Percentiles rank a stretch among this genome's conserved stretches.
Conservation (phyloP, 2,888 invertebrate species). For the Hanleya hanleyi region DNA sequence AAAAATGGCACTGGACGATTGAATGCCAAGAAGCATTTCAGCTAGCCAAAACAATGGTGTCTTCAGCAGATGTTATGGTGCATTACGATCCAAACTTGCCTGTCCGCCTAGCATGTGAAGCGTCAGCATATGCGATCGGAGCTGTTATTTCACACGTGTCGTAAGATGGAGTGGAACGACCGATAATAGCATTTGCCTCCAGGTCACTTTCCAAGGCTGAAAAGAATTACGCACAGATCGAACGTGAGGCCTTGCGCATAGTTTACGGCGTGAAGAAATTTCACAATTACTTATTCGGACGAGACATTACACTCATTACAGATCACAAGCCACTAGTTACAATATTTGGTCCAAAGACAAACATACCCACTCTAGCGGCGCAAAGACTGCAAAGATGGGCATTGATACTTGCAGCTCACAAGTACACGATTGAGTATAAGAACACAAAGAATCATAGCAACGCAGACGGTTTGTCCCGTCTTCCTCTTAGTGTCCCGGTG, state of each 20-base stretch:
- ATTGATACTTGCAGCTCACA: constrained; percentile 59
- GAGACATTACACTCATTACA: constrained; percentile 69
- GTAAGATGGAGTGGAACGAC: constrained; percentile 44
- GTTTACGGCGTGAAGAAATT: constrained; percentile 72
- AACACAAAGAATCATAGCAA: constrained; percentile 55
- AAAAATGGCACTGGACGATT: constrained; percentile 31
- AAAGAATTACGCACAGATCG: constrained; percentile 63
- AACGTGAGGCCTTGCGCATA: too few species aligned
- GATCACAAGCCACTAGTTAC: constrained; percentile 72
- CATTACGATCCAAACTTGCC: constrained; percentile 61
- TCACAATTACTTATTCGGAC: constrained; percentile 69
- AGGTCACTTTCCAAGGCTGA: constrained; percentile 71
- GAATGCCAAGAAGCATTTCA: constrained; percentile 35
- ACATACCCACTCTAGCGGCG: constrained; percentile 54
- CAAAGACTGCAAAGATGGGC: constrained; percentile 58
- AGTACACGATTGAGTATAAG: constrained; percentile 61
- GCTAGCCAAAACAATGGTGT: constrained; percentile 40
- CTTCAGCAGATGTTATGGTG: constrained; percentile 41
- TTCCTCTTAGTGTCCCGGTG: constrained; percentile 28
- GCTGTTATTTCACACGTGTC: constrained; percentile 53
- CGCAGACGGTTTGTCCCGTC: constrained; percentile 62
- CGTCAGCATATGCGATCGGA: constrained; percentile 64
- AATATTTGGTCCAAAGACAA: constrained; percentile 63
- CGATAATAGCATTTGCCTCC: constrained; percentile 72
- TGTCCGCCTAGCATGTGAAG: constrained; percentile 70